Percentiles rank a stretch among this genome's conserved stretches.
phyloP scores from a whole-genome alignment of 2,888 invertebrate genomes.

The Cyclophora punctaria region DNA sequence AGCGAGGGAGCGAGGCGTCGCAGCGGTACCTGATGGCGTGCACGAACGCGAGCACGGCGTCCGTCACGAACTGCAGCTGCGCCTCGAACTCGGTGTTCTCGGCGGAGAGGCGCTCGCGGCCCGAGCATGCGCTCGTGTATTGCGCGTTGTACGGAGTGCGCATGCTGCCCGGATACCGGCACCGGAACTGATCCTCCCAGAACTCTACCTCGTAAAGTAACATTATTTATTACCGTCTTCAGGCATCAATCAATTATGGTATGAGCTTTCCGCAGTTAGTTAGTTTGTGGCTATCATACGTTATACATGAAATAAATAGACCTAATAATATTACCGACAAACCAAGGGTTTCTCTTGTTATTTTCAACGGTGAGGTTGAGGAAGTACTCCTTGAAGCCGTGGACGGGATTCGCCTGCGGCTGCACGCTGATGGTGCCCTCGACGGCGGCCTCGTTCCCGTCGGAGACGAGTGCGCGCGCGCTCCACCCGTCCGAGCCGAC shows the following conservation, averaged over 20 bases:
- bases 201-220: slow-evolving; percentile 77
- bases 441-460: slow-evolving; percentile 88
- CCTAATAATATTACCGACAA: slow-evolving; percentile 79
- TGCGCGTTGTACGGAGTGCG: slow-evolving; percentile 86
- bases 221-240: no score
- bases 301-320: background rate
- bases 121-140: slow-evolving; percentile 81
- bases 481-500: slow-evolving; percentile 98
- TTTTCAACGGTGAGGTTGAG: slow-evolving; percentile 88
- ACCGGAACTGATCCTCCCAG: slow-evolving; percentile 95
- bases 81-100: slow-evolving; percentile 90
- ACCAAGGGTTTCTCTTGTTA: slow-evolving; percentile 96
- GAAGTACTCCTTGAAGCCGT: slow-evolving; percentile 91
- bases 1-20: background rate
- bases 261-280: no score
- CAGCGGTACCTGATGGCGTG: slow-evolving; percentile 82
- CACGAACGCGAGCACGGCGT: slow-evolving; percentile 95
- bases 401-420: slow-evolving; percentile 91
- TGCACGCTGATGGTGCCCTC: slow-evolving; percentile 90
- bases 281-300: no score
- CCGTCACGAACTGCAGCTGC: slow-evolving; percentile 96
- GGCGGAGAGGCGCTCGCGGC: slow-evolving; percentile 83
- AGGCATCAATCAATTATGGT: no score
- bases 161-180: slow-evolving; percentile 86
- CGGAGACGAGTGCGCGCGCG: slow-evolving; percentile 87